These are phyloP conservation scores for Meandrina meandrites DNA, from an alignment of 92 coral and sea anemone species.

Conservation along the genomic window DNA sequence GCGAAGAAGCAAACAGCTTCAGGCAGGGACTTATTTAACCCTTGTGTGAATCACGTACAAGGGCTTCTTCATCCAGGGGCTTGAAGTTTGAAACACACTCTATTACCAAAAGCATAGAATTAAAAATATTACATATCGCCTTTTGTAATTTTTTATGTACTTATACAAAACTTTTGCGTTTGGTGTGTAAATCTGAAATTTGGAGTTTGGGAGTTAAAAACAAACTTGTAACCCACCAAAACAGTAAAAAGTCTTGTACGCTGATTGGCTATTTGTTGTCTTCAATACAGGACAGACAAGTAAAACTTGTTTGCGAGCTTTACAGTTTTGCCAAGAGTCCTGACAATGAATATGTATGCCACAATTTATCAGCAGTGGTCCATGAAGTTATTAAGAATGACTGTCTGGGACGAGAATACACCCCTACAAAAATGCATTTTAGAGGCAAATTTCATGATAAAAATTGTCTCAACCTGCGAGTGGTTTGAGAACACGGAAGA, in stretches of 20 bases:
- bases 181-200: not conserved
- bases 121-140: not conserved
- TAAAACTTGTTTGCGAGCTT: not conserved
- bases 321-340: not conserved
- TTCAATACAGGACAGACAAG: not conserved
- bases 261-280: not conserved
- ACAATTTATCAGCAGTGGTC: not conserved
- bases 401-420: no score
- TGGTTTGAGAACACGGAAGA: no score
- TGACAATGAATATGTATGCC: not conserved
- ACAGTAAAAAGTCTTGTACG: not conserved
- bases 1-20: not conserved
- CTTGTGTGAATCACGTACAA: not conserved
- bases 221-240: not conserved
- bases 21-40: not conserved
- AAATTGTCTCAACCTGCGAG: no score
- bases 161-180: not conserved
- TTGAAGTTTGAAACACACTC: not conserved
- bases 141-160: not conserved
- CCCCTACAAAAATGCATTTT: no score
- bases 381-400: not conserved
- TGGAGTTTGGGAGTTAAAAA: not conserved
- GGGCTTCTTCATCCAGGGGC: not conserved
- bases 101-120: not conserved
- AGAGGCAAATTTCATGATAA: no score